Conservation (phyloP, 2,797 vertebrate genomes). For the Clarias laeviceps region DNA sequence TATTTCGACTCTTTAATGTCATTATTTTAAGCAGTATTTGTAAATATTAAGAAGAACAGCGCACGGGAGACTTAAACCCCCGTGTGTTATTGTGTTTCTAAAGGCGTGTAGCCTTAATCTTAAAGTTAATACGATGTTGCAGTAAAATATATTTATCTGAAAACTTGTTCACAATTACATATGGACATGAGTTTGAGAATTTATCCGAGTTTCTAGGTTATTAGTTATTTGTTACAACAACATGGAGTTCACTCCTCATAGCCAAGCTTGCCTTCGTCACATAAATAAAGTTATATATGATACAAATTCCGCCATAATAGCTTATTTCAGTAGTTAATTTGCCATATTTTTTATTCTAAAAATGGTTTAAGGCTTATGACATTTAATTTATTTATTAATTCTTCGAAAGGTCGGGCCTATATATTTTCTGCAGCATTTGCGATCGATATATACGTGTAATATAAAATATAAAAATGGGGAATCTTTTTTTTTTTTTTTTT, state of each 20-base stretch:
- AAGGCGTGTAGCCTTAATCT: background rate
- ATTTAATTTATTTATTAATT: conserved; percentile 4
- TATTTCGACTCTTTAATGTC: background rate
- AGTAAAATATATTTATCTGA: conserved; percentile 8
- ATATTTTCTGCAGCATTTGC: background rate
- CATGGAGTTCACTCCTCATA: conserved; percentile 1
- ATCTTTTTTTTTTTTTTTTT: background rate
- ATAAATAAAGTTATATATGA: background rate
- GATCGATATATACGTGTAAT: too few species aligned
- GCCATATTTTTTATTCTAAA: background rate
- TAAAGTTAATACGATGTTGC: background rate
- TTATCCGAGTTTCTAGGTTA: background rate
- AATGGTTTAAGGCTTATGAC: background rate
- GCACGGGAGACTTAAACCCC: background rate
- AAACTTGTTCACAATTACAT: background rate
- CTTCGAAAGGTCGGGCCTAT: background rate
- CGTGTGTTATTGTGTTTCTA: background rate
- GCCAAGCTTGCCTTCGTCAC: background rate
- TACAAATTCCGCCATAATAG: background rate
- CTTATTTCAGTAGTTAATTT: background rate
- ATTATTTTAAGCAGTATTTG: background rate
- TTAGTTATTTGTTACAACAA: conserved; percentile 2
- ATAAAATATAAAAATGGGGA: background rate
- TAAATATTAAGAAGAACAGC: background rate
- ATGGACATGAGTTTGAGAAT: background rate